These are phyloP conservation scores for Selenia dentaria DNA, from an alignment of 2,888 invertebrate genomes.

Conservation along the genomic window DNA sequence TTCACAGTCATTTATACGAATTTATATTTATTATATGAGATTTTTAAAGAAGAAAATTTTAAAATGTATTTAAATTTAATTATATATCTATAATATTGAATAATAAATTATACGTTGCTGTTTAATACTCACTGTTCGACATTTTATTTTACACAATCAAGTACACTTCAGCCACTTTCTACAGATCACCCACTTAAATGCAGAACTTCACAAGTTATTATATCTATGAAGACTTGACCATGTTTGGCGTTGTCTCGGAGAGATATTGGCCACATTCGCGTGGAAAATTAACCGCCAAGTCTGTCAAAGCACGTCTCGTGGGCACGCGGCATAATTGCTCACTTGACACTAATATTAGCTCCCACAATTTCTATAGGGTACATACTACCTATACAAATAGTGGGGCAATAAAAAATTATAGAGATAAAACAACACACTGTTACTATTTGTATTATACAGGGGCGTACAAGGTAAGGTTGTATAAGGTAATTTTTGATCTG, in stretches of 20 bases:
- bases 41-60: too few species aligned
- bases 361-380: constrained; percentile 7
- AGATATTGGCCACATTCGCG: constrained; percentile 6
- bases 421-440: constrained; percentile 26
- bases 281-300: not conserved
- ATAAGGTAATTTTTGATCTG: too few species aligned
- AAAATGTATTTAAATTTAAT: too few species aligned
- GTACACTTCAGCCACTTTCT: not conserved
- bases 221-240: constrained; percentile 9
- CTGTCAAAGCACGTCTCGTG: constrained; percentile 10
- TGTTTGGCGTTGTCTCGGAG: constrained; percentile 1
- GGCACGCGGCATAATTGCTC: constrained; percentile 23
- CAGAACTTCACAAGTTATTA: constrained; percentile 1
- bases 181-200: not conserved
- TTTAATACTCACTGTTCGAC: constrained; percentile 7
- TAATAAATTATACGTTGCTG: too few species aligned
- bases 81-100: too few species aligned
- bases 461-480: too few species aligned
- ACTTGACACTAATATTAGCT: constrained; percentile 19
- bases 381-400: constrained; percentile 1
- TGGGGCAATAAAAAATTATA: constrained; percentile 15
- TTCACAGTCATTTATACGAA: too few species aligned
- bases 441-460: too few species aligned
- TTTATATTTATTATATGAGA: too few species aligned
- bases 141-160: constrained; percentile 6